Base-by-base conservation (phyloP, 2,797 vertebrate species). In the Mionectes olivaceus region DNA sequence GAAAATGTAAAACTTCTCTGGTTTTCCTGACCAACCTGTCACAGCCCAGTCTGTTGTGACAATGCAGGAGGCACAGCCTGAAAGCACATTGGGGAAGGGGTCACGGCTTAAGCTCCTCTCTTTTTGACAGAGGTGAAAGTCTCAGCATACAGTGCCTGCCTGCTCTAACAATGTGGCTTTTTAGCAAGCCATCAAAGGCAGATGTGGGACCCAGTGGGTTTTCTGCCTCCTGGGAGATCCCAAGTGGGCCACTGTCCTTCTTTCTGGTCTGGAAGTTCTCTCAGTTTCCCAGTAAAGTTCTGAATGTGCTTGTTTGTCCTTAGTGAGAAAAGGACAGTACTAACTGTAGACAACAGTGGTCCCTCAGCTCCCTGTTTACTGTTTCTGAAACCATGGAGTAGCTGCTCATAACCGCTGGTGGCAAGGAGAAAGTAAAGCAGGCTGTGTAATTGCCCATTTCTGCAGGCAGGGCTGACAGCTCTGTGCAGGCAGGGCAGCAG, bases 41-140 rank as follows among this genome's bases (percentile, higher is more conserved):
- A 90, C 37, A 89, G 60, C 75, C 83, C 92, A 64, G 92, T 95
- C 92, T 95, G 92, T 50, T 93, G 90, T 80, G 87, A 71, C 80
- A 73, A 63, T 21, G 15, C 69, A 71, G 90, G 85, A 91, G 41
- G 76, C 68, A 61, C 17, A 80, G 78, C 55, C 86, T 61, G 75
- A 63, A 50, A 77, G 46, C 53, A 74, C 7, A 0, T 6, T 74
- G 87, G 81, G 71, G 75, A 93, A 80, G 35, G 57, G 88, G 65
- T 92, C 92, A 41, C 0, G 1, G 35, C 61, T 87, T 89, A 53
- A 37, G 44, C 10, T 61, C n/a, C 70, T 94, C 67, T 91, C 64
- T 64, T 82, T 87, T 70, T 96, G 92, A 97, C 93, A 95, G 93
- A 74, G 76, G 78, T 90, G 81, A 71, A 68, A 84, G 35, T 32